Base-by-base conservation (phyloP, 2,888 invertebrate genomes). In the Saturnia pavonia region DNA sequence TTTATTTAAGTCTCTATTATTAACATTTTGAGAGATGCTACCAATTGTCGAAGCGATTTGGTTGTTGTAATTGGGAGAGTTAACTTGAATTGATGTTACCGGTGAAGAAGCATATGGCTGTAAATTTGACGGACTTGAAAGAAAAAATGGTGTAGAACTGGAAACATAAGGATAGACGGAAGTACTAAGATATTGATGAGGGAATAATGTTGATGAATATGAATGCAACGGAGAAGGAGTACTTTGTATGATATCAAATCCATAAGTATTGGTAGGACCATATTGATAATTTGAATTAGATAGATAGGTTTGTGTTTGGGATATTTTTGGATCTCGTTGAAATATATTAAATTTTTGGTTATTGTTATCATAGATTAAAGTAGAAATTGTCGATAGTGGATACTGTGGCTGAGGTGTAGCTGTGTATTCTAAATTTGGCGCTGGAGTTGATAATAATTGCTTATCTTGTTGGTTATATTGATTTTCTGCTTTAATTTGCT, bases 81-180 rank as follows among this genome's bases (percentile, higher is more conserved):
- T 89, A 27, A 90, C 80, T 81, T 90, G 92, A 69, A 88, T 80
- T n/a, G 82, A 79, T 34, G 92, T 85, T 70, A 89, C 73, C 14
- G 94, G 91, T 34, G 94, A 93, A 19, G 93, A 92, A 60, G 90
- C 87, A 75, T 91, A 92, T 71, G 88, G 85, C 71, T 88, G 91
- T 72, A 88, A 75, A 77, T 87, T 92, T 34, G 88, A 78, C 69
- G 89, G 88, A 81, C 91, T 93, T n/a, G 94, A 91, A 4, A 91
- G 77, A 72, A 83, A 92, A 27, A 90, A 77, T n/a, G 93, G 89
- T 0, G 90, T 87, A 42, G 92, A 87, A 73, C 92, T 92, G 19
- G 94, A 93, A 3, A 91, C 88, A 74, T 91, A 92, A 22, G 86
- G 79, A 77, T 82, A 90, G 34, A 88, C 80, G 70, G 90, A 88